Evolutionary conservation across 2,113 vertebrate species (phyloP).

Genomic region (Pogonocichla stellata): DNA sequence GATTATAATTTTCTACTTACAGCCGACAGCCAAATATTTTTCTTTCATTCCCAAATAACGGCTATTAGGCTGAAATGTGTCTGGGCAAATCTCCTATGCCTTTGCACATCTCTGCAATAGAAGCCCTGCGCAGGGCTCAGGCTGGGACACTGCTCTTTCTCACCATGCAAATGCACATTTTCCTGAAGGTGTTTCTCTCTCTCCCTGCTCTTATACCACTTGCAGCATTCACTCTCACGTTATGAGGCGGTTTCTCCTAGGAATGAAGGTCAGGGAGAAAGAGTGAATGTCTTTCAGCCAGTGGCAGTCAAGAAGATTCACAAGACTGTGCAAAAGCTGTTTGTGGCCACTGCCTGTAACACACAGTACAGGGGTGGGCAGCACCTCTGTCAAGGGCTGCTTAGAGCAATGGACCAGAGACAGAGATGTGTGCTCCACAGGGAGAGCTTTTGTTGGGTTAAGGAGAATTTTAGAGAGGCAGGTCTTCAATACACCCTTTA

Average conservation of each 20-base stretch:
- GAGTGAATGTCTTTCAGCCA: not conserved
- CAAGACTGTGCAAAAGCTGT: not conserved
- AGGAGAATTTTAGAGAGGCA: not conserved
- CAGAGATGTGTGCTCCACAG: not conserved
- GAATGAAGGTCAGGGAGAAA: not conserved
- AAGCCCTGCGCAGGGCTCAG: not conserved
- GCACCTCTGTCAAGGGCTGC: not conserved
- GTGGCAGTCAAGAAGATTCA: not conserved
- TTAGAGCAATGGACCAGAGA: not conserved
- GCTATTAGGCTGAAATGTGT: conserved; percentile 13
- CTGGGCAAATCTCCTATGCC: not conserved
- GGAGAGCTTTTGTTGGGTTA: not conserved
- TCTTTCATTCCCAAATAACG: conserved; percentile 21
- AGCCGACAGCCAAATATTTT: conserved; percentile 22
- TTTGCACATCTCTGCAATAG: not conserved
- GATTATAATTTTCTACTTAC: conserved; percentile 46
- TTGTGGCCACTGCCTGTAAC: not conserved
- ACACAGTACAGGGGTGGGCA: not conserved
- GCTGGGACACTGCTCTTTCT: not conserved
- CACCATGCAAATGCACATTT: not conserved
- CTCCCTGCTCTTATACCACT: not conserved
- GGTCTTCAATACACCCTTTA: not conserved
- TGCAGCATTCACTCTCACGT: not conserved
- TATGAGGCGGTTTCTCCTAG: not conserved
- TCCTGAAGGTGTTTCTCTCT: not conserved